Base-by-base conservation (phyloP, 1,140 invertebrate species). In the Apolygus lucorum region DNA sequence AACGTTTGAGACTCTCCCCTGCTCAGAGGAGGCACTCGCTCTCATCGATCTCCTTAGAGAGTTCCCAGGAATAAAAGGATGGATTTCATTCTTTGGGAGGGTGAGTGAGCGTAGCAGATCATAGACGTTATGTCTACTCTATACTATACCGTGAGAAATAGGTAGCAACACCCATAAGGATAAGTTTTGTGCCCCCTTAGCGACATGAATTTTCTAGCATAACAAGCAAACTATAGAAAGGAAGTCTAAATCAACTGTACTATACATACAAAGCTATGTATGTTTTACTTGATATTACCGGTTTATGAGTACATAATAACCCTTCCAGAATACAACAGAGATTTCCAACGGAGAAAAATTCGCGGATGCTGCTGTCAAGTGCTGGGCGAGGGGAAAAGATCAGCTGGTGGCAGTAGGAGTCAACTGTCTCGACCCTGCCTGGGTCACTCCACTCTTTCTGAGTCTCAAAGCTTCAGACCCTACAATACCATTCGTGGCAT, bases 1-100 rank as follows among this genome's bases (percentile, higher is more conserved):
- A 29, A 91, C 91, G 8, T 78, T 96, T 70, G 95, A 98, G 79
- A 97, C 95, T 0, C 88, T 96, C 73, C 94, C 95, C 13, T 90
- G 90, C 70, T 79, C 76, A n/a, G 81, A 84, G 65, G 95, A 97
- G 80, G 94, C 90, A 0, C 82, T 89, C 78, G 89, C 90, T 74
- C 78, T 96, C 0, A 81, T 93, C 1, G 84, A 90, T 59, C 78
- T 95, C 25, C 75, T 96, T 17, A 81, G 84, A 52, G 84, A 91
- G 71, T 93, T 86, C 79, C 88, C 88, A n/a, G 74, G 82, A 29
- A 78, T 81, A 0, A 89, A 87, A 78, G 90, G 89, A 13, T 95
- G 92, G 91, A 78, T 96, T 0, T 83, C 87, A 17, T 95, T 93
- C 79, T 90, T 88, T 52, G 90, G 4, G 17, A 42, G 34, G 34